Conservation (phyloP, 23 tunicate species). For the Trididemnum clinides region DNA sequence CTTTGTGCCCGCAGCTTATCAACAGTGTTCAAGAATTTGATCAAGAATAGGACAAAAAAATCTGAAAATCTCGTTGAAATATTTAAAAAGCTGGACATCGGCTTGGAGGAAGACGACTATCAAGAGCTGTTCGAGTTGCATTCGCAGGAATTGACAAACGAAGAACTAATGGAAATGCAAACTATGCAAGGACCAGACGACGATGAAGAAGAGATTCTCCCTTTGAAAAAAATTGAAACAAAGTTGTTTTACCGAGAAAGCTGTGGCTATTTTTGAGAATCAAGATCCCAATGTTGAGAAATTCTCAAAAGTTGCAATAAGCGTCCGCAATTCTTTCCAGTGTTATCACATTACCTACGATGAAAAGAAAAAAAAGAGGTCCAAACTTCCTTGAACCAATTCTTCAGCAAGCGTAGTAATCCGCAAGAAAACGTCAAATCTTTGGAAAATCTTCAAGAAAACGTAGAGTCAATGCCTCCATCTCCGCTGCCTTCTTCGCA, state of each 20-base stretch:
- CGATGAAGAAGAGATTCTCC: conserved; percentile 32
- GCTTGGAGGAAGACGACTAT: conserved; percentile 32
- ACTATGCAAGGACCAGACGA: conserved; percentile 35
- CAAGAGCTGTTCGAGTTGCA: conserved; percentile 33
- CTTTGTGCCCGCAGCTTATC: conserved; percentile 37
- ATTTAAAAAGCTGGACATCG: conserved; percentile 38
- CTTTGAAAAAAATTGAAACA: conserved; percentile 31
- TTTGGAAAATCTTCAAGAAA: background rate
- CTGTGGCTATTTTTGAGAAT: conserved; percentile 43
- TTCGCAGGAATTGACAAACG: conserved; percentile 27
- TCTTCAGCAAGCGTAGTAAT: conserved; percentile 7
- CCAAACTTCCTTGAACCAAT: background rate
- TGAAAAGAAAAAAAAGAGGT: conserved; percentile 34
- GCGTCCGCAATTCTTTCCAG: conserved; percentile 18
- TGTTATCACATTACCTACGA: conserved; percentile 40
- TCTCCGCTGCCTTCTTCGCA: too few relatives aligned
- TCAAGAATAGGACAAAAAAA: conserved; percentile 23
- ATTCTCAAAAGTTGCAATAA: conserved; percentile 39
- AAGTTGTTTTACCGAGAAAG: conserved; percentile 32
- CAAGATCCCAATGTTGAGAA: conserved; percentile 27
- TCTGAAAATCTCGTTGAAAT: conserved; percentile 39
- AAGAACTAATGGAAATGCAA: conserved; percentile 40
- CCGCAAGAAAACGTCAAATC: background rate
- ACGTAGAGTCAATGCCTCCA: background rate
- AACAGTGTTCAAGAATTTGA: conserved; percentile 1